phyloP scores from a whole-genome alignment of 2,888 invertebrate genomes.

The Doris montereyensis region DNA sequence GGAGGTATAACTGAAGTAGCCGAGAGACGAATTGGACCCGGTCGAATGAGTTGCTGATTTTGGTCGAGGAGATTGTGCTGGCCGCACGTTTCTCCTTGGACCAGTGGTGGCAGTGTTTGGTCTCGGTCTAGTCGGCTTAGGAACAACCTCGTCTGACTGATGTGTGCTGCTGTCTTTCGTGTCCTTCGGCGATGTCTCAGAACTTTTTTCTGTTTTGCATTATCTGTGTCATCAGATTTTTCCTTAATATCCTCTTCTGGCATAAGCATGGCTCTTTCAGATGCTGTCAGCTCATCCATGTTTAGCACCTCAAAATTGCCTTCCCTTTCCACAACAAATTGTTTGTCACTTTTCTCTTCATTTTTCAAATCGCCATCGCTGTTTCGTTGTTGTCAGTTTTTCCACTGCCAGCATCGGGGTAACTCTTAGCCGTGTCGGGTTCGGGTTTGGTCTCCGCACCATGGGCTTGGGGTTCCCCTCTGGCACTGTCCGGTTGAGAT shows the following conservation, averaged over 20 bases:
- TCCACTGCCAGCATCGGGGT: too few species aligned
- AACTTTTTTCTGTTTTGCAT: slow-evolving; percentile 17
- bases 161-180: neutral
- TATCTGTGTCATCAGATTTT: neutral
- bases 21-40: slow-evolving; percentile 38
- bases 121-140: slow-evolving; percentile 47
- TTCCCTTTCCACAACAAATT: slow-evolving; percentile 67
- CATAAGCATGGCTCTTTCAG: slow-evolving; percentile 43
- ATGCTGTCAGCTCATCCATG: slow-evolving; percentile 63
- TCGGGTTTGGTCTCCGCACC: slow-evolving; percentile 36
- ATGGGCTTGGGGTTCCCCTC: neutral
- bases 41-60: slow-evolving; percentile 62
- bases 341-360: slow-evolving; percentile 55
- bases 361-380: slow-evolving; percentile 40
- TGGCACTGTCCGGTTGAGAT: slow-evolving; percentile 32
- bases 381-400: slow-evolving; percentile 44
- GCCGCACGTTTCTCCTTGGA: slow-evolving; percentile 44
- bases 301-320: slow-evolving; percentile 67
- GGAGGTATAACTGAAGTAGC: slow-evolving; percentile 61
- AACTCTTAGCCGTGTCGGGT: too few species aligned
- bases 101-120: slow-evolving; percentile 56
- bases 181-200: slow-evolving; percentile 13
- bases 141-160: slow-evolving; percentile 28
- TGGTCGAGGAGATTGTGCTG: slow-evolving; percentile 52
- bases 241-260: slow-evolving; percentile 15